These are phyloP conservation scores for Epistrophe grossulariae DNA, from an alignment of 2,888 invertebrate genomes.

Conservation along the genomic window DNA sequence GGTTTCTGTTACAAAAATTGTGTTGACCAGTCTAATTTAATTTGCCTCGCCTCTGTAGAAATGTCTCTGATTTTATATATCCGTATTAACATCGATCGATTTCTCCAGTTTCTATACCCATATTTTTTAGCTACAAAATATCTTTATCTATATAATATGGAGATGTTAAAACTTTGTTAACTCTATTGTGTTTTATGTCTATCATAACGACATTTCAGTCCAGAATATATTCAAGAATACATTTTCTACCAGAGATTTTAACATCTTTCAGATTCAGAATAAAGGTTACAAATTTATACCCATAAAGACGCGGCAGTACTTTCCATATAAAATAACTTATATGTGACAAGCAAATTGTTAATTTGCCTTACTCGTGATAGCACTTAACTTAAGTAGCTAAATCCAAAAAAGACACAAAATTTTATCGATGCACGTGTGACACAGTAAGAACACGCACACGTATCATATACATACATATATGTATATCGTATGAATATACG, in stretches of 20 bases:
- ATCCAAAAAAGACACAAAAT: conserved; percentile 8
- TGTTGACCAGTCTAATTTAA: too few relatives aligned
- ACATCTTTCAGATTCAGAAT: not conserved
- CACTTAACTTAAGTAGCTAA: conserved; percentile 13
- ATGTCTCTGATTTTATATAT: too few relatives aligned
- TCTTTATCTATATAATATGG: not conserved
- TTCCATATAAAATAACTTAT: not conserved
- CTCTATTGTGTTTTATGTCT: not conserved
- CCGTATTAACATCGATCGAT: too few relatives aligned
- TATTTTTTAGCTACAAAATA: too few relatives aligned
- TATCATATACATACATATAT: too few relatives aligned
- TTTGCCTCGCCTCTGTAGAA: too few relatives aligned
- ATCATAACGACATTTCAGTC: not conserved
- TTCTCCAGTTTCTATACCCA: too few relatives aligned
- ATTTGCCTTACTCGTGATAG: conserved; percentile 1
- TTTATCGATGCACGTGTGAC: conserved; percentile 12
- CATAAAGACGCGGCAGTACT: too few relatives aligned
- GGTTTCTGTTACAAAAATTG: too few relatives aligned
- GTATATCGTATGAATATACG: not conserved
- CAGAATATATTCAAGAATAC: not conserved
- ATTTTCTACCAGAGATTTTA: not conserved
- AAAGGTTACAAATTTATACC: not conserved
- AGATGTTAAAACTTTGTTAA: not conserved
- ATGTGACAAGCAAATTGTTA: conserved; percentile 5
- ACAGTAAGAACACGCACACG: not conserved